Evolutionary conservation across 2,113 vertebrate genomes (phyloP).

Genomic region (Sebastes schlegelii): DNA sequence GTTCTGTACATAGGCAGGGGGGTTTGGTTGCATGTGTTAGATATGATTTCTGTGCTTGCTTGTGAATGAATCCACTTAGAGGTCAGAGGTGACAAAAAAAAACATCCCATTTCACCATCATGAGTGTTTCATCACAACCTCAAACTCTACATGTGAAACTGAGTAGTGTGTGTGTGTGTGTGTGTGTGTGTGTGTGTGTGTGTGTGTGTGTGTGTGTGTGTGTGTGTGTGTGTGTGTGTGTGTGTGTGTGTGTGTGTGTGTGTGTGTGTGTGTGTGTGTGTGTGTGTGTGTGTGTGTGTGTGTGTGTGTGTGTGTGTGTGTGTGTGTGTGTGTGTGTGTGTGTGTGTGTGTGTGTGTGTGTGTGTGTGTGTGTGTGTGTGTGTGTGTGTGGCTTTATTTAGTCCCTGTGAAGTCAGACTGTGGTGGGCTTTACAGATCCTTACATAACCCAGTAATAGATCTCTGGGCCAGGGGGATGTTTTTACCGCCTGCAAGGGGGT

Average conservation of each 20-base stretch:
- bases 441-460: slow-evolving; percentile 76
- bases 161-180: neutral
- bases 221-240: too few relatives aligned
- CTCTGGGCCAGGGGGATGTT: slow-evolving; percentile 63
- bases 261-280: slow-evolving; percentile 2
- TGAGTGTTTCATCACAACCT: slow-evolving; percentile 17
- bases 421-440: slow-evolving; percentile 61
- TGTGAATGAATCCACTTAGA: neutral
- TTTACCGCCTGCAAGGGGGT: slow-evolving; percentile 57
- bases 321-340: slow-evolving; percentile 1
- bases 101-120: neutral
- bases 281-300: neutral
- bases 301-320: neutral
- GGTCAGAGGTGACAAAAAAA: neutral
- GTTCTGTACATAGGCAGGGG: neutral
- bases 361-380: neutral
- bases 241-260: neutral
- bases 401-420: slow-evolving; percentile 55
- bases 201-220: too few relatives aligned
- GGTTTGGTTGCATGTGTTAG: slow-evolving; percentile 13
- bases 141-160: slow-evolving; percentile 5
- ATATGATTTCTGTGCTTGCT: slow-evolving; percentile 2
- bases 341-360: neutral
- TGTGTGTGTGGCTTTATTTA: slow-evolving; percentile 62
- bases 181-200: slow-evolving; percentile 1